Evolutionary conservation across 2,888 invertebrate genomes (phyloP), one percentile per base, ranked within the genome.

Genomic region (Clusia tigrina): DNA sequence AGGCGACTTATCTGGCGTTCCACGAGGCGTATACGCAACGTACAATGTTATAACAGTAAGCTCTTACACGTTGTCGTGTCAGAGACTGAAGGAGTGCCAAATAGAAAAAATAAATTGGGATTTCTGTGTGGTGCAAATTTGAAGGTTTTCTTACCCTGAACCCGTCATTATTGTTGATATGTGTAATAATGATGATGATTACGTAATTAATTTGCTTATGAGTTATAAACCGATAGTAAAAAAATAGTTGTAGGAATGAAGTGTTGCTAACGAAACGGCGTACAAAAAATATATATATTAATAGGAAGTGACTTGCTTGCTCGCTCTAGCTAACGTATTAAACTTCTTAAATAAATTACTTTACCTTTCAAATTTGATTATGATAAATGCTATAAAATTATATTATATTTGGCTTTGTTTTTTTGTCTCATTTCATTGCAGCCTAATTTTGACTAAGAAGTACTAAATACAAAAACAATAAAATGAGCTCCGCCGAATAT

Each of bases 401-500:
- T 32, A 9, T 6, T 32, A 9, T 6, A 9, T 32, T 6, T 32
- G 6, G 32, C 12, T 9, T 32, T 32, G 32, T 62, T 48, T 69
- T 63, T 64, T 67, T 18, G 58, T 54, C 60, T 57, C 23, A 57
- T 54, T 51, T 57, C 26, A 57, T 75, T 77, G 65, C 73, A 74
- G 74, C 69, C 69, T 68, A 68, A 37, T 38, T 37, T 59, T 37
- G n/a, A 59, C 25, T 59, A 59, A 62, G 37, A 37, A 23, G 9
- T 56, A 48, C 37, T 37, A 60, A 58, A 59, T 66, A 60, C 42
- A 53, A 42, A 57, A 48, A n/a, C n/a, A 69, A 67, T 85, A 89
- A 84, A 81, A 91, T 91, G 91, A 89, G 89, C 84, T 90, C 90
- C 82, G 90, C 91, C 78, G 91, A 92, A 85, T 93, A 92, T 85